Percentiles rank a stretch among this genome's conserved stretches.
phyloP scores from a whole-genome alignment of 1,140 invertebrate species.

The Monochamus saltuarius region DNA sequence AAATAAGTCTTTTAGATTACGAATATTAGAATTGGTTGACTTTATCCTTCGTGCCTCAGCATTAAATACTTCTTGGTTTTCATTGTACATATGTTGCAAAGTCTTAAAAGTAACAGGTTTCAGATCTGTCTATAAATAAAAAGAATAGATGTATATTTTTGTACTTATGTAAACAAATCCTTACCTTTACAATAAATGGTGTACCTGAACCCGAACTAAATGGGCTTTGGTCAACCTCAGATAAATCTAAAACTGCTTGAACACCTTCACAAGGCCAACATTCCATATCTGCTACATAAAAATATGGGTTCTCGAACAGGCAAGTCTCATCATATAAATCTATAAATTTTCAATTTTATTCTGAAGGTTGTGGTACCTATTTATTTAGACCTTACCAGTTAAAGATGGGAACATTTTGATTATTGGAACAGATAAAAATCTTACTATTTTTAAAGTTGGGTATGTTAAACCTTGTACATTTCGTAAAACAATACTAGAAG shows the following conservation, averaged over 20 bases:
- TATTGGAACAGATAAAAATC: conserved; percentile 55
- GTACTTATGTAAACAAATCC: not conserved
- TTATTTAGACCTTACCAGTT: conserved; percentile 41
- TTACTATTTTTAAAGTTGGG: conserved; percentile 56
- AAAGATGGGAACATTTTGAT: conserved; percentile 54
- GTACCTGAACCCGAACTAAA: conserved; percentile 41
- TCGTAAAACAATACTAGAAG: conserved; percentile 50
- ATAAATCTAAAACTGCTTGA: conserved; percentile 55
- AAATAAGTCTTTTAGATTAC: conserved; percentile 30
- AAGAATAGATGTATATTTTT: conserved; percentile 3
- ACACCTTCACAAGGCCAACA: conserved; percentile 74
- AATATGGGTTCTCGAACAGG: conserved; percentile 74
- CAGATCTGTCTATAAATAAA: conserved; percentile 48
- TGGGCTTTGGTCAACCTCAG: conserved; percentile 37
- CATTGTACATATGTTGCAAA: conserved; percentile 53
- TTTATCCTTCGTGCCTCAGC: conserved; percentile 57
- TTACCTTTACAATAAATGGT: conserved; percentile 46
- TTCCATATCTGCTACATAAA: conserved; percentile 68
- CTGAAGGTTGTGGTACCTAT: not conserved
- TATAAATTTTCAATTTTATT: conserved; percentile 49
- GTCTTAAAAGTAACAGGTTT: conserved; percentile 48
- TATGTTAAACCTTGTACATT: conserved; percentile 57
- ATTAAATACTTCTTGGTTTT: conserved; percentile 56
- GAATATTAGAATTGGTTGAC: conserved; percentile 54
- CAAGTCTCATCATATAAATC: conserved; percentile 79